Base-by-base conservation (phyloP, 1,140 invertebrate genomes). In the Lamellibrachia luymesi region DNA sequence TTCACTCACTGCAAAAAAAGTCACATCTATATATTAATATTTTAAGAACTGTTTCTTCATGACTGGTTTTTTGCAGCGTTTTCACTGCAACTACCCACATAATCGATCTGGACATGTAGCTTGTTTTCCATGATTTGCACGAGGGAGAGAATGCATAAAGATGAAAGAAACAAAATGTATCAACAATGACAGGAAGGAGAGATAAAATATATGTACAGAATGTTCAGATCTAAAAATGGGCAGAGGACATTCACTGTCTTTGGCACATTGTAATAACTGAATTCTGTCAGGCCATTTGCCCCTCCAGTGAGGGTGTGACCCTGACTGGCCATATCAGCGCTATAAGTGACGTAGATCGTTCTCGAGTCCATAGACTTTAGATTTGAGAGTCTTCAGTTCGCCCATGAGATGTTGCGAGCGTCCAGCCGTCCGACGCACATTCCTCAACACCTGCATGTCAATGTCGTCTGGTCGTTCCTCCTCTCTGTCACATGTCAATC, bases 341-440 rank as follows among this genome's bases (percentile, higher is more conserved):
- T 93, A 96, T 90, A 96, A 95, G 94, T 96, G 96, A 93, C 95
- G 95, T 64, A 96, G 93, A 93, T 96, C 95, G 95, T 95, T 96
- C 94, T 96, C 96, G 8, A 96, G 93, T 10, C 95, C 94, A 92
- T 96, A 96, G 56, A 96, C 95, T 94, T 96, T 96, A 80, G 95
- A 93, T 94, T 96, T 96, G 6, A 96, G 94, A 91, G 95, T 95
- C 94, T 96, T 96, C 91, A 96, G 94, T 94, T 96, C 96, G 25
- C 95, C 95, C 93, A 95, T 94, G 91, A 96, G 93, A 94, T 96
- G 95, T 93, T 96, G 95, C 49, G 96, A 96, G 80, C 95, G 93
- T 22, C 95, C 95, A 38, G 96, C 95, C 38, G 96, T 96, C 25
- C 95, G 94, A 13, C 95, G 94, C n/a, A 96, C 96, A 94, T 96